Conservation (phyloP, 2,797 vertebrate genomes). For the Xenopus petersii region DNA sequence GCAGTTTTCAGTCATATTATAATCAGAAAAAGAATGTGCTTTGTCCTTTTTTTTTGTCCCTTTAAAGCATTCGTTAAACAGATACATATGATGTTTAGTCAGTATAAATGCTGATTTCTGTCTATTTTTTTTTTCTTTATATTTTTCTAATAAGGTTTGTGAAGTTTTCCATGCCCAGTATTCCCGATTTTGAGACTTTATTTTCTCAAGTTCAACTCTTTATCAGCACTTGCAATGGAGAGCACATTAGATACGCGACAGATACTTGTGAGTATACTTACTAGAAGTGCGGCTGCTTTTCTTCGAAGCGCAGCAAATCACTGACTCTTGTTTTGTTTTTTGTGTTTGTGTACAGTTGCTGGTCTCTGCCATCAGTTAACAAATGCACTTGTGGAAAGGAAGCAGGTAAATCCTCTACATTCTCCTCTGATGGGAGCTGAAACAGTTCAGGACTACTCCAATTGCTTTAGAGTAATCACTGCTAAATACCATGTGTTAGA, state of each 20-base stretch:
- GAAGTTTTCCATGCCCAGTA: conserved; percentile 99
- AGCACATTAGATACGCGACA: conserved; percentile 98
- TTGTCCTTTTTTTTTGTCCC: too few relatives aligned
- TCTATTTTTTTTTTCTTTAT: conserved; percentile 14
- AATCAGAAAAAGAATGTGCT: too few relatives aligned
- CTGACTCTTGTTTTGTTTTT: conserved; percentile 24
- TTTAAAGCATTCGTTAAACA: too few relatives aligned
- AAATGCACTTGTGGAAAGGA: conserved; percentile 96
- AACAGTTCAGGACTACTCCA: too few relatives aligned
- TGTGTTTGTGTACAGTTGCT: conserved; percentile 79
- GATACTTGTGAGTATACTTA: conserved; percentile 87
- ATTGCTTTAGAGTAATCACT: too few relatives aligned
- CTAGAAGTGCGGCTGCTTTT: rapidly evolving
- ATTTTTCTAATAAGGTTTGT: conserved; percentile 97
- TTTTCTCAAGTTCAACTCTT: conserved; percentile 99
- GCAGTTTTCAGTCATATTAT: too few relatives aligned
- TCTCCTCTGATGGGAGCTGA: too few relatives aligned
- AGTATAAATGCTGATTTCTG: neutral
- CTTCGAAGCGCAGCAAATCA: neutral
- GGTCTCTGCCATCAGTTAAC: conserved; percentile 98
- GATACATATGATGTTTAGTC: too few relatives aligned
- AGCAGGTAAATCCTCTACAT: conserved; percentile 79
- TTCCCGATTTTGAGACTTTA: conserved; percentile 97
- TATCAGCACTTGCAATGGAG: conserved; percentile 97
- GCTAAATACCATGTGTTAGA: too few relatives aligned